Percentiles rank a stretch among this genome's conserved stretches.
phyloP scores from a whole-genome alignment of 2,888 invertebrate genomes.

The Macroteleia sp. region DNA sequence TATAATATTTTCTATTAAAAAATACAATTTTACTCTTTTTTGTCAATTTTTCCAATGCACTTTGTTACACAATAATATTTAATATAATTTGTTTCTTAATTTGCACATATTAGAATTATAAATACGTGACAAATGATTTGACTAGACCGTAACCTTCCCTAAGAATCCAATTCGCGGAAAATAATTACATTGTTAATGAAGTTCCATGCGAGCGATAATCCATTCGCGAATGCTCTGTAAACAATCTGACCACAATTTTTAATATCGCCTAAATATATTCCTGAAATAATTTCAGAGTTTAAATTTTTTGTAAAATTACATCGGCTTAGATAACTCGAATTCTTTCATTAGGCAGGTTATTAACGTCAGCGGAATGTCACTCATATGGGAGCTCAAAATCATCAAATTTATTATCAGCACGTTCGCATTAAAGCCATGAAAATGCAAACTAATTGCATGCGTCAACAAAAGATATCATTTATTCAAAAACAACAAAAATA shows the following conservation, averaged over 20 bases:
- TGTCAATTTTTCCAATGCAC: no score
- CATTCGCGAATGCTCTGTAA: conserved; percentile 12
- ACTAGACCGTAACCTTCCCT: neutral
- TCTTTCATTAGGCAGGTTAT: conserved; percentile 1
- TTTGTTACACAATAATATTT: no score
- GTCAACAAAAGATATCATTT: no score
- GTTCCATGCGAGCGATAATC: conserved; percentile 18
- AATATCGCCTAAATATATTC: conserved; percentile 6
- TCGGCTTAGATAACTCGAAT: neutral
- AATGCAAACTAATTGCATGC: neutral
- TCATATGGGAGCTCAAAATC: neutral
- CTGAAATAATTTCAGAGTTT: no score
- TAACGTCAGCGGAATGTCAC: conserved; percentile 5
- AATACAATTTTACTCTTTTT: no score
- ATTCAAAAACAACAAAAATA: no score
- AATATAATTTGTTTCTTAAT: no score
- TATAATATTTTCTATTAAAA: no score
- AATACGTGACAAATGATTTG: neutral
- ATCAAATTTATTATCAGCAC: neutral
- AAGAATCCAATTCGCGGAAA: conserved; percentile 7
- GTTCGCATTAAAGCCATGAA: neutral
- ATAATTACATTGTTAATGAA: conserved; percentile 24
- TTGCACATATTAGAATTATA: neutral
- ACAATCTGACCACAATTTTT: conserved; percentile 14
- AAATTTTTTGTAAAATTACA: conserved; percentile 6